Conservation (phyloP, 1,140 invertebrate genomes). For the Scaptomyza pallida region DNA sequence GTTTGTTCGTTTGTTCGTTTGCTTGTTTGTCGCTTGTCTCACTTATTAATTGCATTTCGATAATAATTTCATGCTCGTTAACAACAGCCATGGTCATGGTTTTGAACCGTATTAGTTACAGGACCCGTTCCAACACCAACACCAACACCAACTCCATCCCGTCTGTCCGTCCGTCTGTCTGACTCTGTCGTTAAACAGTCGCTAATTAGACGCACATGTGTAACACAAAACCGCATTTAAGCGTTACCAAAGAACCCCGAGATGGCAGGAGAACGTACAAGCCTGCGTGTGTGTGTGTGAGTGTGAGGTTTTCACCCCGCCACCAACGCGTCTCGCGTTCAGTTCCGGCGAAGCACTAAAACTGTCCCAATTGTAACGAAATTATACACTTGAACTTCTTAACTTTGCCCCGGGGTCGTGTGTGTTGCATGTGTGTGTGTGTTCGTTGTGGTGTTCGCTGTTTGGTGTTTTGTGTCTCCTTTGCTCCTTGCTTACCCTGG, state of each 20-base stretch:
- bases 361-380: conserved; percentile 76
- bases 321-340: conserved; percentile 24
- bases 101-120: conserved; percentile 71
- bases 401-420: conserved; percentile 46
- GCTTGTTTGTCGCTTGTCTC: conserved; percentile 34
- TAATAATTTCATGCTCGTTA: conserved; percentile 82
- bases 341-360: conserved; percentile 79
- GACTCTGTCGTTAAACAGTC: conserved; percentile 70
- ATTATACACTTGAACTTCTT: conserved; percentile 80
- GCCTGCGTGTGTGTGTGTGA: not conserved
- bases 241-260: conserved; percentile 30
- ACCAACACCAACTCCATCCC: too few species aligned
- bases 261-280: not conserved
- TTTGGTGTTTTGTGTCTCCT: conserved; percentile 19
- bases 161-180: conserved; percentile 35
- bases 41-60: conserved; percentile 77
- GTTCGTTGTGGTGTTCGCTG: conserved; percentile 13
- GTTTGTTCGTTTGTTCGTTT: not conserved
- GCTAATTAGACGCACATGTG: conserved; percentile 82
- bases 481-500: too few species aligned
- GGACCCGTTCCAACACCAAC: conserved; percentile 28
- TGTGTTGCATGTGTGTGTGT: conserved; percentile 10
- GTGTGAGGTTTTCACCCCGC: conserved; percentile 7
- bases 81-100: conserved; percentile 24
- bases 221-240: conserved; percentile 81